Evolutionary conservation across 1,140 invertebrate species (phyloP).

Genomic region (Chironomus striatipennis): DNA sequence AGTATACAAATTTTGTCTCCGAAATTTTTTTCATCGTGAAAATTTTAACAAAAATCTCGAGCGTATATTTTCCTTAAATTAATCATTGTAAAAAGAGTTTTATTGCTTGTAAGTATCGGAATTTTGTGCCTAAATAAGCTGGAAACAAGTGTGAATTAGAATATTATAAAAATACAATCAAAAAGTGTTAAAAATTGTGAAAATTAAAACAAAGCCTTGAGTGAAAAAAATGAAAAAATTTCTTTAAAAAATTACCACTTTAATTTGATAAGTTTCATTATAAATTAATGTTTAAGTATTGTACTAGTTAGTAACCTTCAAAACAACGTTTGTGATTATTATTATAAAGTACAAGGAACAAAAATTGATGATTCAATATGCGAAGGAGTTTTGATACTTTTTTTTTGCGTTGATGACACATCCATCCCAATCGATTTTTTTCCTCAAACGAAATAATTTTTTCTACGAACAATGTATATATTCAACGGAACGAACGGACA

Average conservation of each 20-base stretch:
- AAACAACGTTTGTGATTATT: background rate
- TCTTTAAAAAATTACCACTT: background rate
- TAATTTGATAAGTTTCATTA: background rate
- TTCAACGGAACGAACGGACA: background rate
- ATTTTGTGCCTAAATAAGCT: background rate
- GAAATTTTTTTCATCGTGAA: too few relatives aligned
- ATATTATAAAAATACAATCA: background rate
- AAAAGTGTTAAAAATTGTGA: background rate
- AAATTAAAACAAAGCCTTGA: background rate
- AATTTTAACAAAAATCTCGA: too few relatives aligned
- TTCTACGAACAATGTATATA: background rate
- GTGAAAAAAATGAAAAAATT: background rate
- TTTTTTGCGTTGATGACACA: background rate
- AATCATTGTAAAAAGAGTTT: background rate
- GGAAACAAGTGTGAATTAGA: background rate
- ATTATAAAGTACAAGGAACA: background rate
- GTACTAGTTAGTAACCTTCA: background rate
- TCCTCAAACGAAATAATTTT: background rate
- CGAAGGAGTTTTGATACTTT: background rate
- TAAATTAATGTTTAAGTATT: background rate
- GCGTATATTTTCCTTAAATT: too few relatives aligned
- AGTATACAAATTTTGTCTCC: too few relatives aligned
- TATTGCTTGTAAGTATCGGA: slow-evolving; percentile 4
- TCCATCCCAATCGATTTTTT: slow-evolving; percentile 6
- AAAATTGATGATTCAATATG: background rate